Percentiles rank a stretch among this genome's conserved stretches.
Conservation (phyloP, 1,140 invertebrate genomes). For the Halesus radiatus region DNA sequence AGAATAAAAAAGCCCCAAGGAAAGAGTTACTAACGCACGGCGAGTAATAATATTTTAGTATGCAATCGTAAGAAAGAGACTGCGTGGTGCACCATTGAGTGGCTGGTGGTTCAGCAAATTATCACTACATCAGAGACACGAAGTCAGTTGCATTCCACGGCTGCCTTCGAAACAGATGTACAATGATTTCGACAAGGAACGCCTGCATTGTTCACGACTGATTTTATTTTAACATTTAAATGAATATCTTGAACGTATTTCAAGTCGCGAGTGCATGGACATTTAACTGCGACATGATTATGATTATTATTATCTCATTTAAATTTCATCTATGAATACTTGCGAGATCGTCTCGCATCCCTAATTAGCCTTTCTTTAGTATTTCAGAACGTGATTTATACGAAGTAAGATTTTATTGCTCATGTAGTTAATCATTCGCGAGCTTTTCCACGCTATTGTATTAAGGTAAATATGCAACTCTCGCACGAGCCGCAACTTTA, state of each 20-base stretch:
- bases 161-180: conserved; percentile 34
- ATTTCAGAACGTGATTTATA: conserved; percentile 20
- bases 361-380: background rate
- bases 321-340: background rate
- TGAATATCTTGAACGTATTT: conserved; percentile 1
- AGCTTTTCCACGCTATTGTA: conserved; percentile 23
- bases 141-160: conserved; percentile 42
- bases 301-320: background rate
- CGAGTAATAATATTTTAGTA: conserved; percentile 35
- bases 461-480: background rate
- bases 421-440: background rate
- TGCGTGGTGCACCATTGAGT: background rate
- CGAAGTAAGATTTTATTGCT: conserved; percentile 27
- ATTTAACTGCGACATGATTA: background rate
- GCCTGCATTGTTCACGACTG: conserved; percentile 38
- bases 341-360: background rate
- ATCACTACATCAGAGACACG: conserved; percentile 49
- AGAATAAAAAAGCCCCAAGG: too few relatives aligned
- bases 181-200: conserved; percentile 31
- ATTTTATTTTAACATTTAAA: conserved; percentile 20
- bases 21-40: conserved; percentile 43
- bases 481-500: conserved; percentile 5
- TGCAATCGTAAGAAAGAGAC: conserved; percentile 47
- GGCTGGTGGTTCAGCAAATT: conserved; percentile 38
- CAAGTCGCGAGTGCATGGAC: background rate